Conservation (phyloP, 1,140 invertebrate species). For the Sminthurides bifidus region DNA sequence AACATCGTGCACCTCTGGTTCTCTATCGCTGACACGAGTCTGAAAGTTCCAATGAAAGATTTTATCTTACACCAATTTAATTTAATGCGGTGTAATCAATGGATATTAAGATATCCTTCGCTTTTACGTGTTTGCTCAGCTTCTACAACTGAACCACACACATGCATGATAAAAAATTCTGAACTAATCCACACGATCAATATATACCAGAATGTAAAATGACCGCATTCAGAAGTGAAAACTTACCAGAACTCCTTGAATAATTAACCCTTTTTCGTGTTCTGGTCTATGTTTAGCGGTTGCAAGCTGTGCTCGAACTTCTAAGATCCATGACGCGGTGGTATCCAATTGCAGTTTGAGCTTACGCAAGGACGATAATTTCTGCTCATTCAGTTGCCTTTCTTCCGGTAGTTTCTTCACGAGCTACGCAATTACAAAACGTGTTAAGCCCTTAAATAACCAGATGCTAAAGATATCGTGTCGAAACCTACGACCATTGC, state of each 20-base stretch:
- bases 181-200: too few species aligned
- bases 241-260: conserved; percentile 48
- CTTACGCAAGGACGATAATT: conserved; percentile 47
- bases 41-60: conserved; percentile 1
- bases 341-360: conserved; percentile 45
- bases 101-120: too few species aligned
- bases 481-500: background rate
- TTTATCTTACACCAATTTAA: background rate
- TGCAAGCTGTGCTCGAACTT: conserved; percentile 29
- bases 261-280: conserved; percentile 42
- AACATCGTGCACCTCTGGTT: conserved; percentile 51
- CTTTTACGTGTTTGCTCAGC: too few species aligned
- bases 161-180: too few species aligned
- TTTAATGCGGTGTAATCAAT: too few species aligned
- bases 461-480: background rate
- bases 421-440: conserved; percentile 34
- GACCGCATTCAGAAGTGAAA: background rate
- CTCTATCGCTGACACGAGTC: conserved; percentile 43
- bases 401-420: conserved; percentile 41
- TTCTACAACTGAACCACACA: too few species aligned
- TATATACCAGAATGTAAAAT: too few species aligned
- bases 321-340: conserved; percentile 26
- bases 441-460: background rate
- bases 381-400: conserved; percentile 46
- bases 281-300: conserved; percentile 37